Evolutionary conservation across 2,888 invertebrate species (phyloP).

Genomic region (Temnothorax ravouxi): DNA sequence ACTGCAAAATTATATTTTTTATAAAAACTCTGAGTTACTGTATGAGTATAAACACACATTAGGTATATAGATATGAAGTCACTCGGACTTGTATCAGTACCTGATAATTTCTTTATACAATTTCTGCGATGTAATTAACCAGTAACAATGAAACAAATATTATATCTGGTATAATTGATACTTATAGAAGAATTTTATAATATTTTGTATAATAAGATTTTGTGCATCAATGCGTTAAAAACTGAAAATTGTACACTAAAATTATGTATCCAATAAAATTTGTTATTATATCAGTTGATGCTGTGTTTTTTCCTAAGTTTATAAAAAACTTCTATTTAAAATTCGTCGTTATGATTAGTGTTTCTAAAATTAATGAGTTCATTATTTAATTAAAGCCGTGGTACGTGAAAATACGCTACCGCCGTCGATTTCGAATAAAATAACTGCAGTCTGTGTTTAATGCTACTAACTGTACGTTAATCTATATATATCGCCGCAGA

Average conservation of each 20-base stretch:
- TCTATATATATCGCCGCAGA: constrained; percentile 40
- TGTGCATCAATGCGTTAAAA: neutral
- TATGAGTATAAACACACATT: neutral
- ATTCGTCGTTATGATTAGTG: neutral
- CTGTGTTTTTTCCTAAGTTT: neutral
- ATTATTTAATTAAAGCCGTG: constrained; percentile 31
- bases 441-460: constrained; percentile 30
- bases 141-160: neutral
- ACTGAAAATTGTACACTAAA: neutral
- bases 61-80: neutral
- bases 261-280: neutral
- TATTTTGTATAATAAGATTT: neutral
- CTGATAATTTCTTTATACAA: neutral
- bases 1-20: neutral
- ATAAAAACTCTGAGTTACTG: neutral
- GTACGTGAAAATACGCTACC: constrained; percentile 14
- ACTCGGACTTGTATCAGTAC: neutral
- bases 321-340: constrained; percentile 10
- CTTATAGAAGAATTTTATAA: neutral
- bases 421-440: constrained; percentile 34
- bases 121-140: neutral
- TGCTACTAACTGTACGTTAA: constrained; percentile 22
- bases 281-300: neutral
- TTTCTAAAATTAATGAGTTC: neutral
- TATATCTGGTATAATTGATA: neutral